Conservation (phyloP, 2,888 invertebrate species). For the Ligdia adustata region DNA sequence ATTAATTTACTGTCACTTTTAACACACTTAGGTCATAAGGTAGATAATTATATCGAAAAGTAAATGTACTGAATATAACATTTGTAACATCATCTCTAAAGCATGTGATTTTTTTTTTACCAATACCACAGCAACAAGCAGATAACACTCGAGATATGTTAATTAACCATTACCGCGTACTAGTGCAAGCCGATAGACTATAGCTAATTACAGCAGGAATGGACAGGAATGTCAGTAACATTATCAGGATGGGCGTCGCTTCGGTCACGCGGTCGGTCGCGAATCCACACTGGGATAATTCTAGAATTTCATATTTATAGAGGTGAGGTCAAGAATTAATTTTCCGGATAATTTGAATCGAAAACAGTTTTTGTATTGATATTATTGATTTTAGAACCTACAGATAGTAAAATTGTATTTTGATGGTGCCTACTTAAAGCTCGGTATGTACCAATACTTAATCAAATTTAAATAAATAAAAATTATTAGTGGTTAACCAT, state of each 20-base stretch:
- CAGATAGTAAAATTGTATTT: too few relatives aligned
- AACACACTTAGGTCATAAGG: too few relatives aligned
- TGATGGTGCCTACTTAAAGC: too few relatives aligned
- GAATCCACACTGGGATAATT: constrained; percentile 60
- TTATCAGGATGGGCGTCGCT: constrained; percentile 39
- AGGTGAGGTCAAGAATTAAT: neutral
- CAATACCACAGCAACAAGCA: constrained; percentile 1
- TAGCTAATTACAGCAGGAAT: constrained; percentile 47
- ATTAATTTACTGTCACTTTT: too few relatives aligned
- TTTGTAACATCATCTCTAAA: too few relatives aligned
- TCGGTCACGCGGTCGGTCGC: constrained; percentile 38
- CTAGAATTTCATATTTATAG: constrained; percentile 51
- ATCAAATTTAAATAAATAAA: too few relatives aligned
- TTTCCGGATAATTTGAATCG: too few relatives aligned
- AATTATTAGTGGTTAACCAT: too few relatives aligned
- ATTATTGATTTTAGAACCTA: neutral
- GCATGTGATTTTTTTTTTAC: too few relatives aligned
- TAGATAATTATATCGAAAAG: too few relatives aligned
- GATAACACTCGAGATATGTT: constrained; percentile 22
- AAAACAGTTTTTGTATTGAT: neutral
- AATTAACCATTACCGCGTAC: constrained; percentile 18
- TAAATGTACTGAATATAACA: too few relatives aligned
- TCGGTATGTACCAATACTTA: too few relatives aligned
- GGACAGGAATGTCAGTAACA: constrained; percentile 48
- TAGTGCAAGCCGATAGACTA: constrained; percentile 39